A percentile compares a stretch with the other conserved stretches of the same genome.
These are phyloP conservation scores for Acronicta aceris DNA, from an alignment of 2,888 invertebrate genomes.

Conservation along the genomic window DNA sequence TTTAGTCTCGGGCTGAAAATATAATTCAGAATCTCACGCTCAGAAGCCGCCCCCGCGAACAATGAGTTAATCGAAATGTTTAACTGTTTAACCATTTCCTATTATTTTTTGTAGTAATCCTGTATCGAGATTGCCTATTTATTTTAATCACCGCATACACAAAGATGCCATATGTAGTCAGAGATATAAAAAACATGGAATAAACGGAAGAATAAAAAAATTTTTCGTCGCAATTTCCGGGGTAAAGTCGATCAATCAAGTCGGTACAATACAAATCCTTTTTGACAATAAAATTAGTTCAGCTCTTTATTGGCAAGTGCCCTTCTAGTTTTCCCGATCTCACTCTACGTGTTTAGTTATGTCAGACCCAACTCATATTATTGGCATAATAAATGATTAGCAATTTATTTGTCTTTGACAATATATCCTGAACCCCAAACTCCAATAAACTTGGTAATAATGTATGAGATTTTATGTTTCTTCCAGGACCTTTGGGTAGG, in stretches of 20 bases:
- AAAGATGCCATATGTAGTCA: too few relatives aligned
- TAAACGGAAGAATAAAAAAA: conserved; percentile 42
- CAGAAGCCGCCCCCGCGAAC: too few relatives aligned
- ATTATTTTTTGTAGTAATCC: too few relatives aligned
- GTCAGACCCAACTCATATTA: background rate
- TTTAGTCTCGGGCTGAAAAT: background rate
- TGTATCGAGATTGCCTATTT: too few relatives aligned
- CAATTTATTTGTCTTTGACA: background rate
- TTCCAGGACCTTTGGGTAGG: background rate
- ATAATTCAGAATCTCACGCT: too few relatives aligned
- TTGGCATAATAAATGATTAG: conserved; percentile 1
- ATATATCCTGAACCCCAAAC: conserved; percentile 1
- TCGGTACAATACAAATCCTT: conserved; percentile 28
- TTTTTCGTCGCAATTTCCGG: conserved; percentile 38
- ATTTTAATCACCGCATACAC: too few relatives aligned
- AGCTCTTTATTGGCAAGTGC: conserved; percentile 34
- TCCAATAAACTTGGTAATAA: conserved; percentile 1
- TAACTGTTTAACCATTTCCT: too few relatives aligned
- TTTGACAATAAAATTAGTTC: conserved; percentile 22
- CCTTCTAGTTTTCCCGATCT: background rate
- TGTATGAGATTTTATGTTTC: conserved; percentile 2
- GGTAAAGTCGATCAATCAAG: conserved; percentile 33
- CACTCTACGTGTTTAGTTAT: background rate
- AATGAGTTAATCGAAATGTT: too few relatives aligned
- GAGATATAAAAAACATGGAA: conserved; percentile 13